These are phyloP conservation scores for Aix galericulata DNA, from an alignment of 2,113 vertebrate genomes.

Conservation along the genomic window DNA sequence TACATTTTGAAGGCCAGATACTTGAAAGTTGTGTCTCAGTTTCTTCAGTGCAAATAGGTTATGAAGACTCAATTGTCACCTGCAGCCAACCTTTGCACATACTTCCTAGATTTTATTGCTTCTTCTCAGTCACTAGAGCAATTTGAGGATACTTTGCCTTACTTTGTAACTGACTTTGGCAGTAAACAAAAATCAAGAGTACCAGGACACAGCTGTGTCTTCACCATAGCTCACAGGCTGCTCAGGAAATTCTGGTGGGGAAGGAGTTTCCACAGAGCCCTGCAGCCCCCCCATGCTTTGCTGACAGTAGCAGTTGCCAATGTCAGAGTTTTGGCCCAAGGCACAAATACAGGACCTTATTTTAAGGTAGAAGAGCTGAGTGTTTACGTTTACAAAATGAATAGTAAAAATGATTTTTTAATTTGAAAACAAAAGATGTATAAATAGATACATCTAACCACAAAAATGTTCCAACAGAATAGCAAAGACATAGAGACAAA, in stretches of 20 bases:
- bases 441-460: slow-evolving; percentile 19
- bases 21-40: neutral
- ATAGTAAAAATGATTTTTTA: neutral
- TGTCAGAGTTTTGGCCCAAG: neutral
- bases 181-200: neutral
- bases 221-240: neutral
- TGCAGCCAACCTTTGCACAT: neutral
- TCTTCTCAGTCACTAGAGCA: neutral
- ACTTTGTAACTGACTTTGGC: neutral
- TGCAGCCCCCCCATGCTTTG: neutral
- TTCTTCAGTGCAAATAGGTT: neutral
- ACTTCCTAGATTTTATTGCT: neutral
- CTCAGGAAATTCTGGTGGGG: neutral
- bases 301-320: neutral
- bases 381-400: neutral
- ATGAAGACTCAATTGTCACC: neutral
- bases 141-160: neutral
- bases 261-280: neutral
- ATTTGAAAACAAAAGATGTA: slow-evolving; percentile 4
- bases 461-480: slow-evolving; percentile 14
- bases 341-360: neutral
- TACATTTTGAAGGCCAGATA: neutral
- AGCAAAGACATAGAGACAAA: slow-evolving; percentile 15
- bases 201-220: neutral
- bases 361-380: neutral